Evolutionary conservation across 2,888 invertebrate species (phyloP), one percentile per base, ranked within the genome.

Genomic region (Himalopsyche japonica): DNA sequence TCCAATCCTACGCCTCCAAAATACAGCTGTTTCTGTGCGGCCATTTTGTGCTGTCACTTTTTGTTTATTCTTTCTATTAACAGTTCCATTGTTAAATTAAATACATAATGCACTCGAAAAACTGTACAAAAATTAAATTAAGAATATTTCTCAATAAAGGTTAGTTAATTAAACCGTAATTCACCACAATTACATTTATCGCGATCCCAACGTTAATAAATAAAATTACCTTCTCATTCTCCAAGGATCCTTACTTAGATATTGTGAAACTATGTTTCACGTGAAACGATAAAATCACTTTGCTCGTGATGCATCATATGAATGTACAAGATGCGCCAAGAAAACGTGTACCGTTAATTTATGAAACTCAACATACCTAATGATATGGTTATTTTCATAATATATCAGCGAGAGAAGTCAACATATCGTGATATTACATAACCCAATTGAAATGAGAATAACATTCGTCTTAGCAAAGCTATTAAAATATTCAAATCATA

Each of bases 161-260:
- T 10, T 5, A 57, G 57, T 57, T 57, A 57, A 57, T 57, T 57
- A 57, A 43, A 57, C 24, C 24, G 20, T 57, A 57, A 20, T 57
- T 57, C n/a, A 57, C 57, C 57, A 20, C 57, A 20, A 20, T 57
- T 20, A 20, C 7, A 20, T 24, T 57, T 57, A 57, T 57, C 57
- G 24, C 57, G 57, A 81, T 37, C 43, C 70, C 20, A 32, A 27
- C 15, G 24, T 57, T 82, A 49, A 76, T 82, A 76, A 76, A 48
- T 24, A 77, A 47, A 76, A 76, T 27, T 20, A 70, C 57, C 34
- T 47, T 70, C 32, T 77, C 32, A 49, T 48, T 81, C 24, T 82
- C 76, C 81, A 82, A 82, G 81, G 81, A 82, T 82, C 76, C 27
- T 82, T 70, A 76, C 70, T 77, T 34, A 76, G 76, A 82, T 77